These are phyloP conservation scores for Equus quagga DNA, from an alignment of 2,113 vertebrate genomes.

Conservation along the genomic window DNA sequence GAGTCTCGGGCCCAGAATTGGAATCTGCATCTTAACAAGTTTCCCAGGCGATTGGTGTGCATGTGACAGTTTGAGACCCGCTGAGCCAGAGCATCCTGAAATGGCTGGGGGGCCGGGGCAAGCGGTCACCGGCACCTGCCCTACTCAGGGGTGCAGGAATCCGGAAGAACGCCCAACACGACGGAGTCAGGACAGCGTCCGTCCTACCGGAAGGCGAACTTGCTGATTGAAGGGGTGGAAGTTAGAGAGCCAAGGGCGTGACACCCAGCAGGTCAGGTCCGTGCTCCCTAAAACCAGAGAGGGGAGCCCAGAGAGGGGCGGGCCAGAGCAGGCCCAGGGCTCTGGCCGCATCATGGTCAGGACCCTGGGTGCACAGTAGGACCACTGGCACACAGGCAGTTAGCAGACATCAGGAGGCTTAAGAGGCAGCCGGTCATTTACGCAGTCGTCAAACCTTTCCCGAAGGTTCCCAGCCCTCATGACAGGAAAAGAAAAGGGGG, in stretches of 20 bases:
- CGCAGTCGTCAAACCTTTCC: neutral
- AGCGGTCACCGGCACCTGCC: neutral
- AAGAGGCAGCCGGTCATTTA: neutral
- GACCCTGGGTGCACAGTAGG: fast-evolving
- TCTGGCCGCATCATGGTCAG: neutral
- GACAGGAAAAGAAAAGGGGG: neutral
- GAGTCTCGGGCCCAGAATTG: neutral
- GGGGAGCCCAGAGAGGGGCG: fast-evolving
- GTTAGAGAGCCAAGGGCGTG: neutral
- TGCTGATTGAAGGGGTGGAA: too few relatives aligned
- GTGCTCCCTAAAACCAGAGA: neutral
- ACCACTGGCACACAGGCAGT: neutral
- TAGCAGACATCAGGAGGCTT: neutral
- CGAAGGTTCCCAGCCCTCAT: neutral
- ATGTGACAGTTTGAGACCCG: neutral
- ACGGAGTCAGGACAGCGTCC: neutral
- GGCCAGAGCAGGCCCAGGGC: neutral
- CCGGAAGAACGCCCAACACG: neutral
- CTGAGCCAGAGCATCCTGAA: too few relatives aligned
- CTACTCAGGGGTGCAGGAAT: neutral
- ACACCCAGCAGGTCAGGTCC: neutral
- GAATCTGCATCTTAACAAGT: too few relatives aligned
- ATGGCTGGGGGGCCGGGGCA: neutral
- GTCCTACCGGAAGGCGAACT: neutral
- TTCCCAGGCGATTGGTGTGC: fast-evolving